A percentile compares a stretch with the other conserved stretches of the same genome.
Evolutionary conservation across 1,140 invertebrate genomes (phyloP).

Genomic region (Tetraneura akinire): DNA sequence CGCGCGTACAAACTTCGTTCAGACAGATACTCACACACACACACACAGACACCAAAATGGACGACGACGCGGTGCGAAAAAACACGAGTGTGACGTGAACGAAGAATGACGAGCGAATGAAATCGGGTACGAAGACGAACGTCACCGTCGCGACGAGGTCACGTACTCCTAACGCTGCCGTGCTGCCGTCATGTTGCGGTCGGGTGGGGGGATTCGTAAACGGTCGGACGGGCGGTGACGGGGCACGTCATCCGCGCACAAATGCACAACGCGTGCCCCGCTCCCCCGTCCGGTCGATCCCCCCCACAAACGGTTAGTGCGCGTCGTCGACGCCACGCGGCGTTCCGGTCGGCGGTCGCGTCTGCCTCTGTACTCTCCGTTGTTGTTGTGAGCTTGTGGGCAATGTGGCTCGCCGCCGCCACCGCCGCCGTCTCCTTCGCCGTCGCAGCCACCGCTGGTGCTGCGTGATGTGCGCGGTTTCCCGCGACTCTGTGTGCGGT

Average conservation of each 20-base stretch:
- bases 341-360: neutral
- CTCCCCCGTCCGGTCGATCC: neutral
- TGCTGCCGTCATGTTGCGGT: too few species aligned
- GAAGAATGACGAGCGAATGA: slow-evolving; percentile 32
- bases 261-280: neutral
- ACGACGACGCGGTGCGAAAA: slow-evolving; percentile 11
- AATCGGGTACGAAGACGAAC: neutral
- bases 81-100: neutral
- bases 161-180: too few species aligned
- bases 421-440: neutral
- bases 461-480: neutral
- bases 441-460: neutral
- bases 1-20: too few species aligned
- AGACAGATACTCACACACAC: slow-evolving; percentile 4
- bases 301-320: neutral
- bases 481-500: neutral
- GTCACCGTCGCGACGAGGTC: slow-evolving; percentile 43
- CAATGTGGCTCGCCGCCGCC: too few species aligned
- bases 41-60: slow-evolving; percentile 27
- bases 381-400: too few species aligned
- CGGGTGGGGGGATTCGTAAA: neutral
- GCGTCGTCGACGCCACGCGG: neutral
- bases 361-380: too few species aligned
- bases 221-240: neutral
- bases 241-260: slow-evolving; percentile 28